Percentiles rank a stretch among this genome's conserved stretches.
Evolutionary conservation across 2,888 invertebrate genomes (phyloP).

Genomic region (Rotaria magnacalcarata): DNA sequence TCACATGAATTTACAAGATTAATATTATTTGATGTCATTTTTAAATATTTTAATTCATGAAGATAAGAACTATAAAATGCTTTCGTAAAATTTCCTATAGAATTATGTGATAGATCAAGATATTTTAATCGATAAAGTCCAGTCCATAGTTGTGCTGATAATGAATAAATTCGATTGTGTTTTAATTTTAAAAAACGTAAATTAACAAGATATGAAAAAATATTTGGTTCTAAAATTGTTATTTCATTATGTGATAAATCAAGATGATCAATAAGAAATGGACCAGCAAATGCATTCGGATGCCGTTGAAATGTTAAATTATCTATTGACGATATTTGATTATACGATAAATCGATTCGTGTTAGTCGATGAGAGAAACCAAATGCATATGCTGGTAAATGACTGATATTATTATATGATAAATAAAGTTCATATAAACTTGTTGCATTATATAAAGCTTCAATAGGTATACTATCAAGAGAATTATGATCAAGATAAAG

Average conservation of each 20-base stretch:
- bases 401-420: constrained; percentile 7
- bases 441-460: constrained; percentile 30
- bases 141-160: not conserved
- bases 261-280: constrained; percentile 30
- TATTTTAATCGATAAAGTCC: constrained; percentile 35
- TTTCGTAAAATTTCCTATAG: not conserved
- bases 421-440: not conserved
- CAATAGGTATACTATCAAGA: not conserved
- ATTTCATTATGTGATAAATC: constrained; percentile 30
- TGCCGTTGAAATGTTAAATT: not conserved
- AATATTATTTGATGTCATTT: constrained; percentile 30
- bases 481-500: constrained; percentile 24
- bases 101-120: constrained; percentile 34
- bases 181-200: constrained; percentile 37
- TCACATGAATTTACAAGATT: not conserved
- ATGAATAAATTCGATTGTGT: not conserved
- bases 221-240: not conserved
- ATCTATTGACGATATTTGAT: not conserved
- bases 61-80: constrained; percentile 16
- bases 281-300: constrained; percentile 10
- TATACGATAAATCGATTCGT: not conserved
- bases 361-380: constrained; percentile 27
- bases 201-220: constrained; percentile 11
- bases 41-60: constrained; percentile 4
- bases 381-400: constrained; percentile 22